A percentile compares a stretch with the other conserved stretches of the same genome.
Conservation (phyloP, 2,888 invertebrate genomes). For the Cancer borealis region DNA sequence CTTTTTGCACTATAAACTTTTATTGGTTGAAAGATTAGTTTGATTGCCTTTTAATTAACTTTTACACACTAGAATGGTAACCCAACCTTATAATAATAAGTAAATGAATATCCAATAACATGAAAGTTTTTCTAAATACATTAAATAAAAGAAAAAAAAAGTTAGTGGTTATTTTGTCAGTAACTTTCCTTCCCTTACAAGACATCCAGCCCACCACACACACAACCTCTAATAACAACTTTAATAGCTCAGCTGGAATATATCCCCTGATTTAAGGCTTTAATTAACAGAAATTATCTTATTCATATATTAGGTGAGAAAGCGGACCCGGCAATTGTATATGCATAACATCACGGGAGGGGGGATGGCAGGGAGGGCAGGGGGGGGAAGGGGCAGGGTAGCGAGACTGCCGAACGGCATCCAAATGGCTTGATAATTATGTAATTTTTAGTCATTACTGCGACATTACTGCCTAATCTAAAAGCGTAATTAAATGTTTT, state of each 20-base stretch:
- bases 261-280: background rate
- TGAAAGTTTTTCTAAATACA: background rate
- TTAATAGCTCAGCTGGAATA: background rate
- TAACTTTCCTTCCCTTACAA: background rate
- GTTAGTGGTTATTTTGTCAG: background rate
- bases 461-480: constrained; percentile 9
- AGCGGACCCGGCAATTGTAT: constrained; percentile 29
- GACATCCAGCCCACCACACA: background rate
- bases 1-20: too few relatives aligned
- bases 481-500: constrained; percentile 17
- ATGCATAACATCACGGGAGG: background rate
- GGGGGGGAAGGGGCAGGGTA: background rate
- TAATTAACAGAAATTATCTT: constrained; percentile 34
- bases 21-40: too few relatives aligned
- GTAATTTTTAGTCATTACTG: constrained; percentile 27
- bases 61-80: background rate
- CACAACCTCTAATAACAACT: background rate
- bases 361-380: background rate
- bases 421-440: constrained; percentile 9
- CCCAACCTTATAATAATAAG: too few relatives aligned
- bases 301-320: constrained; percentile 24
- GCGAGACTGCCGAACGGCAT: background rate
- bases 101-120: background rate
- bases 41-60: background rate
- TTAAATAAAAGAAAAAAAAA: background rate